Evolutionary conservation across 2,113 vertebrate species (phyloP).

Genomic region (Tricholaema leucomelas): DNA sequence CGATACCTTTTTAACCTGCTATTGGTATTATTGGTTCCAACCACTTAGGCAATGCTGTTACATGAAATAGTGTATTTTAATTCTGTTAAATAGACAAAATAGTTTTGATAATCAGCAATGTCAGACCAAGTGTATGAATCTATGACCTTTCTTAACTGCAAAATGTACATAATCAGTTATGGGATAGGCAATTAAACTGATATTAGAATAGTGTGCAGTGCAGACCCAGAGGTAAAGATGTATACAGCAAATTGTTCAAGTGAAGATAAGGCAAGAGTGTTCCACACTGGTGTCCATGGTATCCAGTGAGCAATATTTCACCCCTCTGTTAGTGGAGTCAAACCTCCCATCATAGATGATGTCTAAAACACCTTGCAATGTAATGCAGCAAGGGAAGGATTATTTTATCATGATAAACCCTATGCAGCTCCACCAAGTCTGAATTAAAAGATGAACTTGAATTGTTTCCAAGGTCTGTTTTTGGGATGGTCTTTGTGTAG

Average conservation of each 20-base stretch:
- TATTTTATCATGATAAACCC: not conserved
- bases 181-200: not conserved
- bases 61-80: not conserved
- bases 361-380: accelerated
- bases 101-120: not conserved
- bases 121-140: not conserved
- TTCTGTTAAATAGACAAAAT: not conserved
- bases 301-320: not conserved
- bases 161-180: not conserved
- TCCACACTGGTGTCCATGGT: accelerated
- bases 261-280: not conserved
- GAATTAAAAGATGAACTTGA: not conserved
- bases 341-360: not conserved
- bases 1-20: not conserved
- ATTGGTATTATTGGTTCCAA: not conserved
- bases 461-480: constrained; percentile 3
- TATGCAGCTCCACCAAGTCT: not conserved
- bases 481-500: not conserved
- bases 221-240: not conserved
- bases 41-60: not conserved
- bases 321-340: not conserved
- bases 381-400: not conserved
- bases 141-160: not conserved
- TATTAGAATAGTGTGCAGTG: accelerated
- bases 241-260: accelerated